Evolutionary conservation across 2,888 invertebrate genomes (phyloP), one percentile per base, ranked within the genome.

Genomic region (Aelia acuminata): DNA sequence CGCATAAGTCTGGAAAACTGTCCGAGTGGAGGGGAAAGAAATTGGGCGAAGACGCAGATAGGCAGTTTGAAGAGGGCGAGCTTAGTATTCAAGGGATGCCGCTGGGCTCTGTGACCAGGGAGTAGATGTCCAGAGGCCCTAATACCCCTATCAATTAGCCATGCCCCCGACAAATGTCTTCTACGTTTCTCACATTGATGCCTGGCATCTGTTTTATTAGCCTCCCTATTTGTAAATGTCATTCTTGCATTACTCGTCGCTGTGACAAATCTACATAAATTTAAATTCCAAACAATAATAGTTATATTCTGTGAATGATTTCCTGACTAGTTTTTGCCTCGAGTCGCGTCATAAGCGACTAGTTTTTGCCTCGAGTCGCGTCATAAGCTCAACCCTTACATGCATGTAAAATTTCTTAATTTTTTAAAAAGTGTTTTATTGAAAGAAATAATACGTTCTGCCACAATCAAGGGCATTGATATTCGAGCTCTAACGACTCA

Each of bases 101-200:
- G 22, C 4, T 4, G n/a, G 11, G 48, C 48, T 75, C 5, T 70
- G 48, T 47, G 57, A 53, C 47, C 47, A 11, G 80, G 8, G 80
- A 43, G 80, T 22, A 31, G 80, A 80, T 80, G 80, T 39, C 80
- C 43, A n/a, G 1, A 39, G 22, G 43, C 1, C 80, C 80, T 80
- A 80, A 80, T 80, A 80, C 80, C 10, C 22, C 80, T 43, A 80
- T 80, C 80, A 80, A 80, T 80, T 80, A 80, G 80, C 80, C 13
- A 43, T 5, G 15, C 11, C 22, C 10, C 39, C 3, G n/a, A 80
- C 80, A 80, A 43, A 80, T 80, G 80, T 80, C 63, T 63, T 31
- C 63, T 63, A 63, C 63, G 63, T 63, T 63, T 63, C 63, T 63
- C 63, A 63, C 63, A 63, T 63, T 63, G 63, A 31, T 63, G 63